A percentile compares a stretch with the other conserved stretches of the same genome.
These are phyloP conservation scores for Potorous gilbertii DNA, from an alignment of 2,797 vertebrate genomes.

Conservation along the genomic window DNA sequence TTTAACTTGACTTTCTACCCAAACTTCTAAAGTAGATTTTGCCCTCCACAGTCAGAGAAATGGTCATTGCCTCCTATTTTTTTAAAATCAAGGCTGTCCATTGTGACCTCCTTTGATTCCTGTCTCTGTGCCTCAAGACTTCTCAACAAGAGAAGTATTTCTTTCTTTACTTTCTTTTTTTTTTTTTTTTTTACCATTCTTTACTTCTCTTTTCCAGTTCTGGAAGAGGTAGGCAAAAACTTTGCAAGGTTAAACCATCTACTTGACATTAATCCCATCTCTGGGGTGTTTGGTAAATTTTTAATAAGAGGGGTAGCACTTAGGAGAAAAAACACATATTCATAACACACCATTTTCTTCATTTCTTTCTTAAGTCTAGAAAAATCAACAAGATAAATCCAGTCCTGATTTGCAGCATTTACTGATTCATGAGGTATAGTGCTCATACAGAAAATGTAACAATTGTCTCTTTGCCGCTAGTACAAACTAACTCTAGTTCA, in stretches of 20 bases:
- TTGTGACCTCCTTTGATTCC: not conserved
- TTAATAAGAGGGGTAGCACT: not conserved
- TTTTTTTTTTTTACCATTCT: too few species aligned
- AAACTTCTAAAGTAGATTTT: not conserved
- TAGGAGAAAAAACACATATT: not conserved
- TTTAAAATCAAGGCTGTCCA: not conserved
- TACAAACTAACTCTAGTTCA: not conserved
- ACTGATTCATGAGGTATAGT: not conserved
- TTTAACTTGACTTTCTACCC: not conserved
- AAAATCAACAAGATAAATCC: not conserved
- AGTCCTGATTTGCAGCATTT: not conserved
- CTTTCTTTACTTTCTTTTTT: too few species aligned
- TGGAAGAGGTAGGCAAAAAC: not conserved
- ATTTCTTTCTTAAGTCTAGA: not conserved
- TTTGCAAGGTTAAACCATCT: not conserved
- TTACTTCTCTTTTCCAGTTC: not conserved
- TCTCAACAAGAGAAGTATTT: not conserved
- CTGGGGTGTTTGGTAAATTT: not conserved
- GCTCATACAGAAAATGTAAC: not conserved
- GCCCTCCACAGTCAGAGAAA: not conserved
- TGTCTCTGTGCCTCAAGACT: not conserved
- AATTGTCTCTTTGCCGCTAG: not conserved
- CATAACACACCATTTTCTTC: not conserved
- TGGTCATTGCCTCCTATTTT: not conserved
- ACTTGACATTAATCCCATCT: not conserved